phyloP scores from a whole-genome alignment of 2,797 vertebrate species.

The Peromyscus eremicus region DNA sequence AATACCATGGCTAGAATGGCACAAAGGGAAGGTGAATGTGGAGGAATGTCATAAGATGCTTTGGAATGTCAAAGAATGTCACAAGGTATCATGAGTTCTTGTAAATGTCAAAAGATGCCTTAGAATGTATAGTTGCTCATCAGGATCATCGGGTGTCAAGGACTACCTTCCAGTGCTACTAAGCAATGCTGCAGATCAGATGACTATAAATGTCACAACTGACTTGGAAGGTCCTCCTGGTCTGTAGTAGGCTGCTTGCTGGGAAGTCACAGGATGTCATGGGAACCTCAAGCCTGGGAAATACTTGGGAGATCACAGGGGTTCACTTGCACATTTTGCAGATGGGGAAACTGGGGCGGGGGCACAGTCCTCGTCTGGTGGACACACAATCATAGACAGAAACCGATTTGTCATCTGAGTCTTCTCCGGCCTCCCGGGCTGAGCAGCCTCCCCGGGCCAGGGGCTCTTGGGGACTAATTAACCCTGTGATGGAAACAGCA shows the following conservation, averaged over 20 bases:
- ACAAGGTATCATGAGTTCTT: constrained; percentile 45
- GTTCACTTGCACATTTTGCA: constrained; percentile 53
- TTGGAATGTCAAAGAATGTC: constrained; percentile 69
- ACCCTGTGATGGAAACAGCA: constrained; percentile 82
- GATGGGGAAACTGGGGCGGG: constrained; percentile 62
- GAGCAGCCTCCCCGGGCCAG: constrained; percentile 59
- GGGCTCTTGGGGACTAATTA: constrained; percentile 86
- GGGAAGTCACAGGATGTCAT: neutral
- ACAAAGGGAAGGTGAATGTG: constrained; percentile 8
- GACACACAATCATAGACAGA: neutral
- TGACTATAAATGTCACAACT: constrained; percentile 45
- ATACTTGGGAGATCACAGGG: neutral
- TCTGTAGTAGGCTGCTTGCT: neutral
- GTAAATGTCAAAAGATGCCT: constrained; percentile 65
- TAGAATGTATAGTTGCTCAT: constrained; percentile 2
- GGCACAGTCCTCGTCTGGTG: neutral
- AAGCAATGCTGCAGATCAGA: neutral
- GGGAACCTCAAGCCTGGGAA: neutral
- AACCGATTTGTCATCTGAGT: neutral
- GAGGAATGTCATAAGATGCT: constrained; percentile 70
- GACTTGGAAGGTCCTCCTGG: neutral
- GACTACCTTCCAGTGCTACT: constrained; percentile 43
- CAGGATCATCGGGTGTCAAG: constrained; percentile 53
- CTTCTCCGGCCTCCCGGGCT: constrained; percentile 46
- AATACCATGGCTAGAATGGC: constrained; percentile 12